Evolutionary conservation across 2,797 vertebrate genomes (phyloP).

Genomic region (Gymnocypris eckloni): DNA sequence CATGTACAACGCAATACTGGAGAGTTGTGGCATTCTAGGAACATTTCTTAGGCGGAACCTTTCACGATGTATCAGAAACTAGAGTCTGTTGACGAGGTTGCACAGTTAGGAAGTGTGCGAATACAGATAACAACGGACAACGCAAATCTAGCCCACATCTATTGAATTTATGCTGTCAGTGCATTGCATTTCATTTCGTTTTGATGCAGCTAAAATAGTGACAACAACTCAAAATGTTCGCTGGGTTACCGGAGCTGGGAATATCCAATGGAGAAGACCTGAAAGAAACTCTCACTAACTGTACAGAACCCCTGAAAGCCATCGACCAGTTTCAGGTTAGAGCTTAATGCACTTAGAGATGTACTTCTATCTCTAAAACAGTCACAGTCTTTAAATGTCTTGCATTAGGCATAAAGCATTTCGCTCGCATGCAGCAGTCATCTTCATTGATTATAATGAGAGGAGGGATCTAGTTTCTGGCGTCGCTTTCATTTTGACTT

Average conservation of each 20-base stretch:
- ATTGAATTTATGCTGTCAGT: background rate
- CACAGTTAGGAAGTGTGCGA: slow-evolving; percentile 64
- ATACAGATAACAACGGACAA: slow-evolving; percentile 29
- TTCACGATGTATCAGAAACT: background rate
- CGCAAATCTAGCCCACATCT: slow-evolving; percentile 20
- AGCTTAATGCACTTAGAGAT: background rate
- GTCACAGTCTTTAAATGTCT: background rate
- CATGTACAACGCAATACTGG: background rate
- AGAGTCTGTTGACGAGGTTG: slow-evolving; percentile 61
- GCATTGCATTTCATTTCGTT: no score
- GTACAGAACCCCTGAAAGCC: slow-evolving; percentile 95
- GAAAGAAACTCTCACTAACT: slow-evolving; percentile 97
- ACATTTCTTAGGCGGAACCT: slow-evolving; percentile 51
- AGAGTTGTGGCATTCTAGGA: slow-evolving; percentile 25
- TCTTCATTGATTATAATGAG: background rate
- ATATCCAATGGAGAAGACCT: slow-evolving; percentile 96
- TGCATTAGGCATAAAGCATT: background rate
- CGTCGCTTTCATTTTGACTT: background rate
- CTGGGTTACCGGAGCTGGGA: slow-evolving; percentile 92
- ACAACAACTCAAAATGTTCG: slow-evolving; percentile 79
- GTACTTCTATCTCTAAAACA: background rate
- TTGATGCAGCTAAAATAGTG: background rate
- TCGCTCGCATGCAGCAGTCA: background rate
- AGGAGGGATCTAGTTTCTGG: slow-evolving; percentile 12
- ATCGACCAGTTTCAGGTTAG: slow-evolving; percentile 97